Base-by-base conservation (phyloP, 2,797 vertebrate genomes). In the Tolypeutes matacus region DNA sequence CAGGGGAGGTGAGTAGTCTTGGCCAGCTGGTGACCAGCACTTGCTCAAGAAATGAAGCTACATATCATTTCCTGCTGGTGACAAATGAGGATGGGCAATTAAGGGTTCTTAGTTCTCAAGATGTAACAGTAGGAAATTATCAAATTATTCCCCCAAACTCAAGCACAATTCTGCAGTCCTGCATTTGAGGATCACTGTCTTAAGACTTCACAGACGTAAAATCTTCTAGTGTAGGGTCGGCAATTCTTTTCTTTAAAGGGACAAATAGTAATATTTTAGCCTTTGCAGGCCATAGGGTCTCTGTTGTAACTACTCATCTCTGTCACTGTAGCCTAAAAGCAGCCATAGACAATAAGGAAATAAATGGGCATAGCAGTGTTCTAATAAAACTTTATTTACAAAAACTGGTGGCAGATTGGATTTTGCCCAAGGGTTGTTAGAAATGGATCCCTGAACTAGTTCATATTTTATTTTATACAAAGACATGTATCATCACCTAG, bases 101-200 rank as follows among this genome's bases (percentile, higher is more conserved):
- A n/a, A 80, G 17, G 10, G 64, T 70, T 82, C 42, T 42, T 65
- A 7, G 70, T 91, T 14, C 14, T 93, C 53, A 89, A 39, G 4
- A 53, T 81, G 6, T 5, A 7, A 56, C 18, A 36, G 78, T 31
- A 73, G 39, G 12, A 67, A 92, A 76, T 85, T 39, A 36, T n/a
- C 10, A 77, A 91, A 94, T 90, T 73, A 93, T 85, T 75, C 7
- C 31, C 34, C 56, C n/a, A 89, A 70, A 75, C 36, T 89, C 31
- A 3, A 51, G 46, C 27, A 53, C 10, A 89, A 29, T 51, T 81
- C 7, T 56, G 18, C 56, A 76, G 12, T 36, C 1, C 4, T 65
- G 5, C 25, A 73, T 56, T 82, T 81, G 56, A 87, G 82, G 95
- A 78, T 9, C 46, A 65, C 67, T 17, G 29, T 76, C 46, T 72